Percentiles rank a stretch among this genome's conserved stretches.
These are phyloP conservation scores for Diacarnus erythraeanus DNA, from an alignment of 37 sponge, comb jelly and placozoan genomes.

Conservation along the genomic window DNA sequence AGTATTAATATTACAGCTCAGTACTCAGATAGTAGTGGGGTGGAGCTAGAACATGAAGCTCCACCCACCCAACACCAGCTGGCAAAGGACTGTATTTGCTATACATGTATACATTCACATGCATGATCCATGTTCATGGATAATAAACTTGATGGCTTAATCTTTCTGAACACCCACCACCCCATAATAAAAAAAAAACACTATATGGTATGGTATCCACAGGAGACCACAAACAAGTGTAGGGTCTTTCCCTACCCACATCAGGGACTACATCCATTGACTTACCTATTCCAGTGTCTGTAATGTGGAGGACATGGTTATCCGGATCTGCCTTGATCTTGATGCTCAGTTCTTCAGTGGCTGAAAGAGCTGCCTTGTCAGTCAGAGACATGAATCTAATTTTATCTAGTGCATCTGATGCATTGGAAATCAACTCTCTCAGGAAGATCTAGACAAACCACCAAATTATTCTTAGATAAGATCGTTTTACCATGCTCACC, in stretches of 20 bases:
- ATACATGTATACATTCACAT: too few species aligned
- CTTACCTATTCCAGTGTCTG: constrained; percentile 94
- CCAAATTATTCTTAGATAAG: too few species aligned
- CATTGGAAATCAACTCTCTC: constrained; percentile 97
- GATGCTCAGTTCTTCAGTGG: constrained; percentile 87
- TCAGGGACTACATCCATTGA: background rate
- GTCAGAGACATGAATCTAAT: constrained; percentile 96
- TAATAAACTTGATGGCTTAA: too few species aligned
- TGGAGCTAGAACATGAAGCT: too few species aligned
- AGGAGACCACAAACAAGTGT: too few species aligned
- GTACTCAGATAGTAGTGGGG: background rate
- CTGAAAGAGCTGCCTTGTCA: constrained; percentile 80
- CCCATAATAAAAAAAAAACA: background rate
- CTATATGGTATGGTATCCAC: background rate
- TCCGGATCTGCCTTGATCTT: constrained; percentile 95
- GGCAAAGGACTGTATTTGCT: too few species aligned
- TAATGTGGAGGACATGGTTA: constrained; percentile 84
- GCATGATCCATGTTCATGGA: too few species aligned
- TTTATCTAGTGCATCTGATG: constrained; percentile 98
- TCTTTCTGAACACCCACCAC: too few species aligned
- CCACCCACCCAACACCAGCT: too few species aligned
- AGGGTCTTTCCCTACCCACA: too few species aligned
- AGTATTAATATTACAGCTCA: background rate
- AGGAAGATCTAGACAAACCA: constrained; percentile 76
- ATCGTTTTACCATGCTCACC: background rate